phyloP scores from a whole-genome alignment of 2,113 vertebrate genomes.

The Vulpes ferrilata region DNA sequence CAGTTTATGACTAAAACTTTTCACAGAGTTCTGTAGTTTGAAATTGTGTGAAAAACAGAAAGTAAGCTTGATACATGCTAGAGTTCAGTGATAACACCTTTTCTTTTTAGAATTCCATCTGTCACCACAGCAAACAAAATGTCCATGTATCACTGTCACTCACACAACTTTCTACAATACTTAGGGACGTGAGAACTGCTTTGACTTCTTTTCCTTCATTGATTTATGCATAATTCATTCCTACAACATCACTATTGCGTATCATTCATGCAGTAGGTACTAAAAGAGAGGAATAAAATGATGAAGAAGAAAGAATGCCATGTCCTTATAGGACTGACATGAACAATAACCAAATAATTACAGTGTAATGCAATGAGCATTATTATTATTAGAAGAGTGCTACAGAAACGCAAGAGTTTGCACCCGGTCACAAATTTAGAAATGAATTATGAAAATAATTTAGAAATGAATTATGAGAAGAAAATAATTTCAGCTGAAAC shows the following conservation, averaged over 20 bases:
- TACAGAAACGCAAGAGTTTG: background rate
- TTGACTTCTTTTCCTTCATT: background rate
- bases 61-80: background rate
- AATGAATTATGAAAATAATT: background rate
- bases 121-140: background rate
- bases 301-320: background rate
- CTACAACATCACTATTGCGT: background rate
- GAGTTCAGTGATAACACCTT: background rate
- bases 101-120: background rate
- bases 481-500: background rate
- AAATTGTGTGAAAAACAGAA: background rate
- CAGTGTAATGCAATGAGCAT: background rate
- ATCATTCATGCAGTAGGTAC: background rate
- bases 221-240: background rate
- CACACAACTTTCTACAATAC: background rate
- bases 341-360: background rate
- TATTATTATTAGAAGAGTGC: background rate
- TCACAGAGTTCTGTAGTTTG: slow-evolving; percentile 14
- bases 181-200: background rate
- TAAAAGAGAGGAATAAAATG: background rate
- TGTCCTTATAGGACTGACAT: background rate
- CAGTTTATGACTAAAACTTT: background rate
- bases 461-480: background rate
- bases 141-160: background rate
- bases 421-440: background rate